Conservation (phyloP, 1,140 invertebrate genomes). For the Cydia splendana region DNA sequence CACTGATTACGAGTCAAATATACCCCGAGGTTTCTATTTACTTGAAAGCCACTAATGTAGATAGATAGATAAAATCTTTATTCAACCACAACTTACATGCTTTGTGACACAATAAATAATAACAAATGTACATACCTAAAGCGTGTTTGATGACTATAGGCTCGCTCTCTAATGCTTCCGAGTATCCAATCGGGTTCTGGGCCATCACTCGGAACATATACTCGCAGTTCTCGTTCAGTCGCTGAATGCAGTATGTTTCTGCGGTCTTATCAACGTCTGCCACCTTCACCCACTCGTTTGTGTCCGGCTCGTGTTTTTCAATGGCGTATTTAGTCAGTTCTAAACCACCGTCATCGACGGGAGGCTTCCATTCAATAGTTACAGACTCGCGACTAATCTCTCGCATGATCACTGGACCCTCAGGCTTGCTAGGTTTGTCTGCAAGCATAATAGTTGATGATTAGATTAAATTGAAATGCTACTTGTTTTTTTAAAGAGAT, state of each 20-base stretch:
- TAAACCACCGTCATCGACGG: conserved; percentile 88
- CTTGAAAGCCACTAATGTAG: not conserved
- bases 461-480: not conserved
- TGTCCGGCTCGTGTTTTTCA: conserved; percentile 87
- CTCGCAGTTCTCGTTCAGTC: conserved; percentile 87
- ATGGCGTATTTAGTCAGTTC: conserved; percentile 90
- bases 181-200: conserved; percentile 89
- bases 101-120: too few species aligned
- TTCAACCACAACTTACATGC: too few species aligned
- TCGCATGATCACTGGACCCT: conserved; percentile 87
- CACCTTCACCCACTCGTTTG: conserved; percentile 87
- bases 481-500: too few species aligned
- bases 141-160: conserved; percentile 82
- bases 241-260: conserved; percentile 86
- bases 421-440: conserved; percentile 92
- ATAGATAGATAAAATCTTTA: too few species aligned
- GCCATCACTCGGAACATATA: conserved; percentile 93
- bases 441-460: conserved; percentile 45
- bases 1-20: too few species aligned
- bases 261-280: conserved; percentile 87
- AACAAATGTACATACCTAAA: conserved; percentile 49
- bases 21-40: not conserved
- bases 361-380: conserved; percentile 90
- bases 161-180: conserved; percentile 87
- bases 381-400: conserved; percentile 87